Evolutionary conservation across 2,797 vertebrate species (phyloP).

Genomic region (Gallinago solitaria): DNA sequence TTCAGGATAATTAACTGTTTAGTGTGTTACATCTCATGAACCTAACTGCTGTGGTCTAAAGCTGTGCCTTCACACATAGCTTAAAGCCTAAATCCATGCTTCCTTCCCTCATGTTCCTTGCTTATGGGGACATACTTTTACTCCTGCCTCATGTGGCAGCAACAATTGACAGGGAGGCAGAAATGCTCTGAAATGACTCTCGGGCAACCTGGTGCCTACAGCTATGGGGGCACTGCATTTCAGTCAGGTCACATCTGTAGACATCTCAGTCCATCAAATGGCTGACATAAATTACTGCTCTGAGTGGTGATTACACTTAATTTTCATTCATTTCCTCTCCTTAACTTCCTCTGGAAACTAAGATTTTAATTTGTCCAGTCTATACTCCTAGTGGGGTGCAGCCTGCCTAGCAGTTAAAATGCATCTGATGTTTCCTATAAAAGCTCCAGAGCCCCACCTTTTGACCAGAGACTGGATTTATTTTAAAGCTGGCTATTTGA

Average conservation of each 20-base stretch:
- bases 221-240: accelerated
- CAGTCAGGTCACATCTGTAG: not conserved
- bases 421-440: not conserved
- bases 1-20: not conserved
- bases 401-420: not conserved
- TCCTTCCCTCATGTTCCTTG: not conserved
- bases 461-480: not conserved
- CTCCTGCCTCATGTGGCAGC: not conserved
- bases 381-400: not conserved
- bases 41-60: not conserved
- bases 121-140: not conserved
- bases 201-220: accelerated
- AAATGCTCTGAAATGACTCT: not conserved
- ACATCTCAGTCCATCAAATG: accelerated
- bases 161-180: not conserved
- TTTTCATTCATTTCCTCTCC: not conserved
- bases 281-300: not conserved
- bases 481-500: not conserved
- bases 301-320: not conserved
- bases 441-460: not conserved
- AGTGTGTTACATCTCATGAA: not conserved
- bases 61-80: not conserved
- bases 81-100: not conserved
- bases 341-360: not conserved
- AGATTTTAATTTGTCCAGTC: not conserved